Percentiles rank a stretch among this genome's conserved stretches.
Conservation (phyloP, 2,888 invertebrate genomes). For the Hydraecia micacea region DNA sequence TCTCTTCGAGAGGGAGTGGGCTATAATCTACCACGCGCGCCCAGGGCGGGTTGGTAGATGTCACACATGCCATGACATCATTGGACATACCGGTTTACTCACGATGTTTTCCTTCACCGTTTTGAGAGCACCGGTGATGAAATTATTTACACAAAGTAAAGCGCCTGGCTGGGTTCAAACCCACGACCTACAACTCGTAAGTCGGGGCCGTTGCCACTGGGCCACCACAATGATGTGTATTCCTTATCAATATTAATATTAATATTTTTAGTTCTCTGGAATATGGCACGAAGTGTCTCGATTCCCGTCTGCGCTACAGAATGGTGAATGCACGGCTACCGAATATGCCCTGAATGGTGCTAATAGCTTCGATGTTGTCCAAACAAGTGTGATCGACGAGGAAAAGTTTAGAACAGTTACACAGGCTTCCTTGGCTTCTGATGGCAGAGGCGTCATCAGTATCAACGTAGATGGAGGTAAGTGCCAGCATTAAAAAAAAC, state of each 20-base stretch:
- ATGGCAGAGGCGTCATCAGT: conserved; percentile 76
- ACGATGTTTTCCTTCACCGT: too few species aligned
- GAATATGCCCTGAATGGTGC: conserved; percentile 57
- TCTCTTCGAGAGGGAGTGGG: too few species aligned
- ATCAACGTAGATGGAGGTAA: conserved; percentile 71
- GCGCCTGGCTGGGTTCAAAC: background rate
- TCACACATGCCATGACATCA: too few species aligned
- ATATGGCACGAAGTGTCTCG: conserved; percentile 82
- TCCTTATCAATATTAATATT: background rate
- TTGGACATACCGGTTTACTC: too few species aligned
- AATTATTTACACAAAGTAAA: too few species aligned
- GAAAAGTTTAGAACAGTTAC: conserved; percentile 64
- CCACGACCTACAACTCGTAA: background rate
- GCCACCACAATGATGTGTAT: background rate
- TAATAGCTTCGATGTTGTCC: conserved; percentile 69
- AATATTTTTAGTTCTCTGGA: conserved; percentile 78
- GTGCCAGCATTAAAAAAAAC: background rate
- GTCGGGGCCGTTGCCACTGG: background rate
- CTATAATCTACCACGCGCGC: too few species aligned
- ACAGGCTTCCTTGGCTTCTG: conserved; percentile 63
- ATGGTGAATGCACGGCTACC: conserved; percentile 77
- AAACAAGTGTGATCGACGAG: conserved; percentile 76
- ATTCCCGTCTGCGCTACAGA: conserved; percentile 82
- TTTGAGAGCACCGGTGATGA: too few species aligned
- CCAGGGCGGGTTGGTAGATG: too few species aligned